Evolutionary conservation across 2,888 invertebrate genomes (phyloP).

Genomic region (Phlogophora meticulosa): DNA sequence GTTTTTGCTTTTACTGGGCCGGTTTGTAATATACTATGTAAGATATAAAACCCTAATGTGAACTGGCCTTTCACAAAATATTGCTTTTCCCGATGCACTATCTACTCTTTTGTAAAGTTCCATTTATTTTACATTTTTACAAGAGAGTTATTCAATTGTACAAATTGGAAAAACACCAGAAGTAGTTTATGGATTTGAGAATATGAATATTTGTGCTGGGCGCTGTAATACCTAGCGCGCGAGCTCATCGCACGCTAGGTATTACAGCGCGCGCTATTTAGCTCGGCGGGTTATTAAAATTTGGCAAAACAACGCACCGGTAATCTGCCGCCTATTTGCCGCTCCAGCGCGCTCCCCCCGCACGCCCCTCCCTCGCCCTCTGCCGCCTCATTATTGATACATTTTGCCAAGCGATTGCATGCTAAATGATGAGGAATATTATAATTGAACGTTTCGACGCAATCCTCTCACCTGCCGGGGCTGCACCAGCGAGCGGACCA

Average conservation of each 20-base stretch:
- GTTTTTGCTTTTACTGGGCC: too few relatives aligned
- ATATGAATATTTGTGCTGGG: not conserved
- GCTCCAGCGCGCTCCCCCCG: conserved; percentile 33
- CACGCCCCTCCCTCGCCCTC: too few relatives aligned
- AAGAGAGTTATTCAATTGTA: not conserved
- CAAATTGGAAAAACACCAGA: not conserved
- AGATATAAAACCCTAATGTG: too few relatives aligned
- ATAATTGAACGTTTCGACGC: conserved; percentile 29
- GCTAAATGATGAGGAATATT: conserved; percentile 43
- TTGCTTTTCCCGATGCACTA: too few relatives aligned
- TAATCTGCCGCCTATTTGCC: conserved; percentile 65
- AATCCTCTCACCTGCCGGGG: not conserved
- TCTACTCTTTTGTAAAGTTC: not conserved
- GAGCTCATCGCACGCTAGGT: not conserved
- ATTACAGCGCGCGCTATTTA: conserved; percentile 13
- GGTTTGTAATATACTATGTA: too few relatives aligned
- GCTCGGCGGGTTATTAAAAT: conserved; percentile 57
- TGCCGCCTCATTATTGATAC: conserved; percentile 49
- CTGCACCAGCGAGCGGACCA: not conserved
- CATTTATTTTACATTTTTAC: not conserved
- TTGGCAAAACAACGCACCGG: conserved; percentile 53
- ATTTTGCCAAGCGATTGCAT: conserved; percentile 47
- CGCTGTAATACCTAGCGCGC: too few relatives aligned
- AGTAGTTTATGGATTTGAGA: conserved; percentile 1
- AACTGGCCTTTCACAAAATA: too few relatives aligned